phyloP scores from a whole-genome alignment of 2,113 vertebrate genomes.

The Furnarius figulus region DNA sequence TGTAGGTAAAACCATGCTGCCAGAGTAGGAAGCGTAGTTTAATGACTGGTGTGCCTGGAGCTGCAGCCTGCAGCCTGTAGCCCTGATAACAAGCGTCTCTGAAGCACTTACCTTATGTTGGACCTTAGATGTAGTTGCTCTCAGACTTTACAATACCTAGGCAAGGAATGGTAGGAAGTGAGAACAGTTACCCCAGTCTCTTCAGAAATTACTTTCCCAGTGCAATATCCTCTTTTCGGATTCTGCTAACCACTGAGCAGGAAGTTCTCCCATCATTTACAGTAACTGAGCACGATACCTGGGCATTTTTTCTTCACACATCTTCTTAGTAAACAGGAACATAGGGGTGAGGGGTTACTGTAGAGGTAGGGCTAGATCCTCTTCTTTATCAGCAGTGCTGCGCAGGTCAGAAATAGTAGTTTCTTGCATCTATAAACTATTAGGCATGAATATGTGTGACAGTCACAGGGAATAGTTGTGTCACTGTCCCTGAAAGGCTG shows the following conservation, averaged over 20 bases:
- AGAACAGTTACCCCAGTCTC: background rate
- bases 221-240: background rate
- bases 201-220: background rate
- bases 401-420: background rate
- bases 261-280: background rate
- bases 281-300: background rate
- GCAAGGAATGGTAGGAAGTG: background rate
- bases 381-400: background rate
- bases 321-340: background rate
- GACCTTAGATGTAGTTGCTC: background rate
- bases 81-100: background rate
- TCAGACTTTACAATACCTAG: background rate
- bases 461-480: background rate
- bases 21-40: background rate
- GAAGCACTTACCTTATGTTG: rapidly evolving
- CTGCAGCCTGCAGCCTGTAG: background rate
- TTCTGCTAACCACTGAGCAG: background rate
- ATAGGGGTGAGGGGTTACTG: background rate
- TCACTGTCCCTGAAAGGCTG: background rate
- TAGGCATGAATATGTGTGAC: background rate
- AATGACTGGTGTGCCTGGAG: background rate
- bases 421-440: background rate
- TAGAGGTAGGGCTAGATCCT: background rate
- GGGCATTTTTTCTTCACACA: background rate
- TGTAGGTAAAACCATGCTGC: background rate